Conservation (phyloP, 64 coral and sea anemone genomes). For the Pocillopora damicornis region DNA sequence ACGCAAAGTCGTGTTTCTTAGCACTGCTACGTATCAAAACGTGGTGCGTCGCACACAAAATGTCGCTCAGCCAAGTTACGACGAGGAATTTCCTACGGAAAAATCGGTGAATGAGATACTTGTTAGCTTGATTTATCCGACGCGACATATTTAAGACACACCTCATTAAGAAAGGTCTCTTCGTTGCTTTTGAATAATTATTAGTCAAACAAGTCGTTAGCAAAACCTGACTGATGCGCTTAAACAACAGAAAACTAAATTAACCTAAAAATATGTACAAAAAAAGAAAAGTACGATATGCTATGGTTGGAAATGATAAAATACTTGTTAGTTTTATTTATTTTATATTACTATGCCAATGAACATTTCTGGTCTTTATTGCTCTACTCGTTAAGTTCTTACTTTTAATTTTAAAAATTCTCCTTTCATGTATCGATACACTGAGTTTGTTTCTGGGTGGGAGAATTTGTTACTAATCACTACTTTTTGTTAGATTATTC, state of each 20-base stretch:
- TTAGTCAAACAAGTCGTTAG: neutral
- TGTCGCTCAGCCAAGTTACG: neutral
- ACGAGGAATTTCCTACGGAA: neutral
- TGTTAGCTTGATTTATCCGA: neutral
- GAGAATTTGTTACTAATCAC: neutral
- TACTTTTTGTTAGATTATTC: neutral
- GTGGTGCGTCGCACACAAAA: neutral
- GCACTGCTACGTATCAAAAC: neutral
- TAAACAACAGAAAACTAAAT: no score
- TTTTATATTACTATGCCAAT: no score
- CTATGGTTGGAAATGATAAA: no score
- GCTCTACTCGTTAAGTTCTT: no score
- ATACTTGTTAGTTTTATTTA: no score
- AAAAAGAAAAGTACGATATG: neutral
- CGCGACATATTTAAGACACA: conserved; percentile 8
- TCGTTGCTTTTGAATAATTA: neutral
- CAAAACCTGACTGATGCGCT: neutral
- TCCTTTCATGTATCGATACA: neutral
- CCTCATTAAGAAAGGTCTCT: conserved; percentile 1
- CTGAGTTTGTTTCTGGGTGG: neutral
- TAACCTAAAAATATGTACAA: no score
- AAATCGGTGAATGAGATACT: neutral
- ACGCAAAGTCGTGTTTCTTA: neutral
- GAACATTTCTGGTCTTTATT: no score
- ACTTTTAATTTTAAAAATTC: no score